Conservation (phyloP, 2,113 vertebrate species). For the Thryonomys swinderianus region DNA sequence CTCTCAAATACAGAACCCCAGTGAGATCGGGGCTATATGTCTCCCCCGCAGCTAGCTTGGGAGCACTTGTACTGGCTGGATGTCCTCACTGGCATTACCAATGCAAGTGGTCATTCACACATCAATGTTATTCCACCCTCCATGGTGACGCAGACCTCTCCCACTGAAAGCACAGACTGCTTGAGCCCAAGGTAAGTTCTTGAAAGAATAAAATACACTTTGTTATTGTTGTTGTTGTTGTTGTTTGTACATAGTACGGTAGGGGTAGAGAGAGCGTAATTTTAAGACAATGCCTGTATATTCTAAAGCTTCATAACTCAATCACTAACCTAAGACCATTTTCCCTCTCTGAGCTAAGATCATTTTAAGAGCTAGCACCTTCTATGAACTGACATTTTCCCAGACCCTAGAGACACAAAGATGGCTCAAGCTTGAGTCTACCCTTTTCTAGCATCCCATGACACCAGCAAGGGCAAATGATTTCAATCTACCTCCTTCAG, state of each 20-base stretch:
- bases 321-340: conserved; percentile 24
- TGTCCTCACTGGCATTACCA: conserved; percentile 56
- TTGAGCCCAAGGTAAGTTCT: conserved; percentile 14
- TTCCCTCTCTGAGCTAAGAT: conserved; percentile 8
- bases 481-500: neutral
- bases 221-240: conserved; percentile 69
- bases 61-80: conserved; percentile 48
- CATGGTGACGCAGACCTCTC: neutral
- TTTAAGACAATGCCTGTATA: conserved; percentile 63
- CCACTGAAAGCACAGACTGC: neutral
- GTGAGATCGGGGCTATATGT: conserved; percentile 75
- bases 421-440: neutral
- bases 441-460: neutral
- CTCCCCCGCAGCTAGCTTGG: conserved; percentile 66
- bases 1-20: conserved; percentile 62
- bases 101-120: conserved; percentile 21
- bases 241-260: neutral
- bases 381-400: neutral
- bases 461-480: neutral
- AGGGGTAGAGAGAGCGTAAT: conserved; percentile 31
- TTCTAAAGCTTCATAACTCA: conserved; percentile 58
- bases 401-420: neutral
- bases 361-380: conserved; percentile 54
- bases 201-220: conserved; percentile 56
- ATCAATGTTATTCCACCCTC: conserved; percentile 46